Percentiles rank a stretch among this genome's conserved stretches.
phyloP scores from a whole-genome alignment of 2,797 vertebrate species.

The Micrastur ruficollis region DNA sequence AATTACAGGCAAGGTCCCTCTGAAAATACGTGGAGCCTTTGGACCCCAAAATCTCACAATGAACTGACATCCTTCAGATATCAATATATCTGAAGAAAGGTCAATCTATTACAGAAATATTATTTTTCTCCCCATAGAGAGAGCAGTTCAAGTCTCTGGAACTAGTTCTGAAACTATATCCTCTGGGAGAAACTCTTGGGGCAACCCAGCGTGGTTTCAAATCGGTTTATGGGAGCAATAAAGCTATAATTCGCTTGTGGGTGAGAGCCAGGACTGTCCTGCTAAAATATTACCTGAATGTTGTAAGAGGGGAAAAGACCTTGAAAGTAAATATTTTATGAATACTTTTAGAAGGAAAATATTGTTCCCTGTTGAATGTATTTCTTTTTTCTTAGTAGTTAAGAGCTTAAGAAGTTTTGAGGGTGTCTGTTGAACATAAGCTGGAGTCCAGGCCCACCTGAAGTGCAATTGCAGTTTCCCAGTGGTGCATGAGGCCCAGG shows the following conservation, averaged over 20 bases:
- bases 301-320: background rate
- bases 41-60: background rate
- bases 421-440: background rate
- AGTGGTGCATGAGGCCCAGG: background rate
- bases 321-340: background rate
- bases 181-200: background rate
- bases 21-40: background rate
- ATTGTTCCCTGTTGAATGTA: background rate
- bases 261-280: background rate
- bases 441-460: background rate
- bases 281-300: background rate
- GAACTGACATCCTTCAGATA: background rate
- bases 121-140: background rate
- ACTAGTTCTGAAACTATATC: background rate
- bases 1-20: background rate
- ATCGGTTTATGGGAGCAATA: background rate
- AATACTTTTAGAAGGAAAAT: background rate
- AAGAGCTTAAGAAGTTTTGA: background rate
- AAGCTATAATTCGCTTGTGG: background rate
- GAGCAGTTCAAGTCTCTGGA: background rate
- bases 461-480: background rate
- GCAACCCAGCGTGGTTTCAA: background rate
- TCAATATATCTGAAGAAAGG: background rate
- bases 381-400: background rate
- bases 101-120: background rate